phyloP scores from a whole-genome alignment of 2,888 invertebrate species.

The Axea sp. region DNA sequence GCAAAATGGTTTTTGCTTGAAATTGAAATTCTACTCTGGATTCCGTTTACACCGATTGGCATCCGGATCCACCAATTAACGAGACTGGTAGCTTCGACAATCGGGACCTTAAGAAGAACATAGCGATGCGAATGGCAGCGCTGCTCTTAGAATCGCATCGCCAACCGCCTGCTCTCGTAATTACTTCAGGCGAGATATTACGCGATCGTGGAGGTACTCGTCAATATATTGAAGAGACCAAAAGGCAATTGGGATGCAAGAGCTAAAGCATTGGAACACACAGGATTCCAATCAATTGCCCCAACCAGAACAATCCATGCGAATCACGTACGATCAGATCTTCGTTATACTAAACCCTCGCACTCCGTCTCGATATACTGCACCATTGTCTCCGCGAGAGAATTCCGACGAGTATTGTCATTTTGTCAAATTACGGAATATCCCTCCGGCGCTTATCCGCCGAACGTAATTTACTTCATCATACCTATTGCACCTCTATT shows the following conservation, averaged over 20 bases:
- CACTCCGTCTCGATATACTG: conserved; percentile 42
- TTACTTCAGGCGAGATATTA: conserved; percentile 65
- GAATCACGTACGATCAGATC: conserved; percentile 67
- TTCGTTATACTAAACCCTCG: conserved; percentile 60
- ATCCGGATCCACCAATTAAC: conserved; percentile 64
- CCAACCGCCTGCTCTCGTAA: conserved; percentile 62
- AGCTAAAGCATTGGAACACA: conserved; percentile 65
- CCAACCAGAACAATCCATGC: conserved; percentile 64
- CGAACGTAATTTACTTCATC: conserved; percentile 51
- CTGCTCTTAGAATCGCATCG: conserved; percentile 48
- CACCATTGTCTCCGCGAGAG: conserved; percentile 56
- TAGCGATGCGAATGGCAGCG: conserved; percentile 63
- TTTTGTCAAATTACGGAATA: conserved; percentile 60
- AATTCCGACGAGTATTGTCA: conserved; percentile 60
- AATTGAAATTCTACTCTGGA: conserved; percentile 49
- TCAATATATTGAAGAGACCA: conserved; percentile 62
- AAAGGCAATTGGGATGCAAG: conserved; percentile 69
- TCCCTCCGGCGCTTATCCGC: conserved; percentile 45
- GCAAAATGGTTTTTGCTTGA: conserved; percentile 40
- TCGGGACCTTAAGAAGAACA: conserved; percentile 62
- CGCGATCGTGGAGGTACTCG: conserved; percentile 65
- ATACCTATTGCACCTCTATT: conserved; percentile 17
- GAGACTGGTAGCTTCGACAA: conserved; percentile 58
- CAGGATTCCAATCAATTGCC: conserved; percentile 70
- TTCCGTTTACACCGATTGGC: conserved; percentile 61